Conservation (phyloP, 2,797 vertebrate species). For the Hypotaenidia okinawae region DNA sequence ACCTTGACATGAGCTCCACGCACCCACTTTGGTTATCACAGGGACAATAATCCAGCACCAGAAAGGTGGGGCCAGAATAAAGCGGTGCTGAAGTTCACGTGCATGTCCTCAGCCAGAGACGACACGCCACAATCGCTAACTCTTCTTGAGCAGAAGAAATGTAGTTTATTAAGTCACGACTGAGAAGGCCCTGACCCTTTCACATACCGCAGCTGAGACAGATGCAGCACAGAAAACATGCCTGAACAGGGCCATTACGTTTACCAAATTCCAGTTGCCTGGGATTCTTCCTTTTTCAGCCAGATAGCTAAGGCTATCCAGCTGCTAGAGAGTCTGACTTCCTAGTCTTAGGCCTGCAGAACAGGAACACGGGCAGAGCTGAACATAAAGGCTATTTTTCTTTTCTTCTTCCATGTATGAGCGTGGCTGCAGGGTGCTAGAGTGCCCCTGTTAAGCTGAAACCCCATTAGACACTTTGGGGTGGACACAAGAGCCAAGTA, state of each 20-base stretch:
- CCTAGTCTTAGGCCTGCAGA: neutral
- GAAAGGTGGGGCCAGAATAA: neutral
- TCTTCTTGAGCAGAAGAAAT: neutral
- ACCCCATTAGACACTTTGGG: neutral
- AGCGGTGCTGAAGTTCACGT: neutral
- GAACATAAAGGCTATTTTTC: neutral
- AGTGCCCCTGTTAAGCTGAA: neutral
- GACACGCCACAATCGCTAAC: neutral
- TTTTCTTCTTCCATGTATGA: neutral
- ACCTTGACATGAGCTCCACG: neutral
- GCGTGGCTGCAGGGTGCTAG: neutral
- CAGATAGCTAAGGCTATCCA: neutral
- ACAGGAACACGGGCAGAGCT: neutral
- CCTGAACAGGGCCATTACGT: rapidly evolving
- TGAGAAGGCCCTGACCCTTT: rapidly evolving
- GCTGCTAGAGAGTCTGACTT: neutral
- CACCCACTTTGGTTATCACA: rapidly evolving
- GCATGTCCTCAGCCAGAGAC: neutral
- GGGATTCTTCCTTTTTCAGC: neutral
- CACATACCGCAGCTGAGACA: neutral
- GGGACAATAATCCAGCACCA: neutral
- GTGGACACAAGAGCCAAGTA: neutral
- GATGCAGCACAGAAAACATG: neutral
- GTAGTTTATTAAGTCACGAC: neutral
- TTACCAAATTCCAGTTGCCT: neutral